Evolutionary conservation across 2,113 vertebrate genomes (phyloP).

Genomic region (Myrmecobius fasciatus): DNA sequence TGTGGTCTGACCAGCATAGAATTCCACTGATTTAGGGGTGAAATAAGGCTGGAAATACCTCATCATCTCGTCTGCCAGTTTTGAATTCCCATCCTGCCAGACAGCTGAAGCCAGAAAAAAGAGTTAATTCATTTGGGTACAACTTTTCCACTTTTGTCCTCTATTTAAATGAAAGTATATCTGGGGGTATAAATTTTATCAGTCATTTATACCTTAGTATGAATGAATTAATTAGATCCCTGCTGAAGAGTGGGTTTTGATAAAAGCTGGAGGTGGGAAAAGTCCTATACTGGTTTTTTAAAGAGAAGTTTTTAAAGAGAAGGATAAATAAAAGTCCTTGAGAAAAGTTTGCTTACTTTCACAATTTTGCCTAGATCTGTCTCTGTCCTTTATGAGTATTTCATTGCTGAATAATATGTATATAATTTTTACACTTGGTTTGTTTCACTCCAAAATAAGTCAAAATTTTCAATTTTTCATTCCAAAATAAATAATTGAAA

Average conservation of each 20-base stretch:
- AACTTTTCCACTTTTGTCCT: constrained; percentile 3
- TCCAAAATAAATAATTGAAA: constrained; percentile 13
- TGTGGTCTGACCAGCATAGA: neutral
- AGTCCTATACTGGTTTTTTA: neutral
- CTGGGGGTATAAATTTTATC: neutral
- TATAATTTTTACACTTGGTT: neutral
- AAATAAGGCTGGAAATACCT: neutral
- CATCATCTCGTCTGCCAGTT: neutral
- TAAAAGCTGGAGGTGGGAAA: neutral
- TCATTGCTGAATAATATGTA: neutral
- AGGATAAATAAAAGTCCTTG: neutral
- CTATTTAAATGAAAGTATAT: neutral
- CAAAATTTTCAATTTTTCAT: neutral
- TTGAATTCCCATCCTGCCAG: neutral
- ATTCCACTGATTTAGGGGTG: neutral
- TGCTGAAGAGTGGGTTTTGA: neutral
- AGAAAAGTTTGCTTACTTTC: neutral
- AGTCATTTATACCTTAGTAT: neutral
- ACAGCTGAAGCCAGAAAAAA: neutral
- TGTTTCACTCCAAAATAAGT: neutral
- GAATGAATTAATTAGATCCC: neutral
- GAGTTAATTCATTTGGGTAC: neutral
- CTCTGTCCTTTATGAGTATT: neutral
- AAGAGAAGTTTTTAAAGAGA: neutral
- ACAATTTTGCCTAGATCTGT: constrained; percentile 1